Percentiles rank a stretch among this genome's conserved stretches.
Conservation (phyloP, 2,113 vertebrate genomes). For the Cebidichthys violaceus region DNA sequence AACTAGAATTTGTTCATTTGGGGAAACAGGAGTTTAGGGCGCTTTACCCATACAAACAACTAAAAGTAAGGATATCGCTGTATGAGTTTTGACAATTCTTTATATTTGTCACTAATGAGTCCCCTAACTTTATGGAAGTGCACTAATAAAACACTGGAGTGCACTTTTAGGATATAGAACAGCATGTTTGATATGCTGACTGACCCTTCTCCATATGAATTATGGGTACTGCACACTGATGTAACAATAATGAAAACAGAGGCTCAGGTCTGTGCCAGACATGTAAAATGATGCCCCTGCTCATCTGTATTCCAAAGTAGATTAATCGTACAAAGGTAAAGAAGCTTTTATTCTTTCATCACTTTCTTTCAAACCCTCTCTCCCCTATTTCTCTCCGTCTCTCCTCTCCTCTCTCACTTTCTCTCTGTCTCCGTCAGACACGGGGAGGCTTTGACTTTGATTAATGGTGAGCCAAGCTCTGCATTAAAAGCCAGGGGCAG, state of each 20-base stretch:
- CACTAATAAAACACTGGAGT: neutral
- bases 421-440: conserved; percentile 67
- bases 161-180: neutral
- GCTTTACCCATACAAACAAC: neutral
- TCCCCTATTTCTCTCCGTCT: conserved; percentile 26
- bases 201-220: conserved; percentile 27
- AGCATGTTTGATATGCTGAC: conserved; percentile 10
- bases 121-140: neutral
- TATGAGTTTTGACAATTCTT: conserved; percentile 1
- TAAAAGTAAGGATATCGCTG: neutral
- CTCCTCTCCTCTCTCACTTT: conserved; percentile 23
- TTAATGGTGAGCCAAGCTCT: conserved; percentile 82
- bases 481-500: conserved; percentile 82
- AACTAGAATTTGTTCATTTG: neutral
- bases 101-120: neutral
- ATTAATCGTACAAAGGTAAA: conserved; percentile 53
- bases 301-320: conserved; percentile 59
- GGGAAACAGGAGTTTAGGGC: neutral
- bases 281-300: conserved; percentile 31
- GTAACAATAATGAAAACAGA: conserved; percentile 27
- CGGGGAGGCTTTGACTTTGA: conserved; percentile 81
- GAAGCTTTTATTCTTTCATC: conserved; percentile 55
- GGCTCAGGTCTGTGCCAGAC: conserved; percentile 35
- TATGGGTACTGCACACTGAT: neutral
- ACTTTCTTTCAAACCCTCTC: conserved; percentile 31